Evolutionary conservation across 2,888 invertebrate species (phyloP).

Genomic region (Muschampia plurimacula): DNA sequence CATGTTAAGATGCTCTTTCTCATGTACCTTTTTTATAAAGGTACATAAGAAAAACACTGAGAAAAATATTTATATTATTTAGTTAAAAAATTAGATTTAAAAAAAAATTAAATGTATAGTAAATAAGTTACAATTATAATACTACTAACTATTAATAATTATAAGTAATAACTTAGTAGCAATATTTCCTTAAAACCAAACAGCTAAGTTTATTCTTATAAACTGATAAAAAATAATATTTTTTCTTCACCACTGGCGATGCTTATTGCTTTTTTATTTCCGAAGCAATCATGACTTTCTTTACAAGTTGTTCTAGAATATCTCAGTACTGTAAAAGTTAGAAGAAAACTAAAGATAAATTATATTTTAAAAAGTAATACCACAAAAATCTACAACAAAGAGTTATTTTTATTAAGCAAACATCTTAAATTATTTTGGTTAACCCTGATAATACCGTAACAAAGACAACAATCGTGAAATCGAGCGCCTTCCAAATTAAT

Average conservation of each 20-base stretch:
- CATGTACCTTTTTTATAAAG: too few species aligned
- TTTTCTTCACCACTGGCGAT: conserved; percentile 9
- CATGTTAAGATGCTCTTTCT: too few species aligned
- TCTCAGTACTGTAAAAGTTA: background rate
- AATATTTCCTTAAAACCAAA: background rate
- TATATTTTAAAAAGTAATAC: background rate
- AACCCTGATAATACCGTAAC: background rate
- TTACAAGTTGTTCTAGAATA: conserved; percentile 14
- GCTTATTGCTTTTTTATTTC: conserved; percentile 11
- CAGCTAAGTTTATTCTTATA: background rate
- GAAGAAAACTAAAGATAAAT: background rate
- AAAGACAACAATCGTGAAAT: background rate
- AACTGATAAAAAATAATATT: conserved; percentile 2
- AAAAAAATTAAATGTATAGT: too few species aligned
- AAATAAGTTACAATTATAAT: too few species aligned
- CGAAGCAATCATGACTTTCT: conserved; percentile 19
- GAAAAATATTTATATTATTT: too few species aligned
- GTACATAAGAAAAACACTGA: too few species aligned
- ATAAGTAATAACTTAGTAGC: too few species aligned
- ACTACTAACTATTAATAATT: too few species aligned
- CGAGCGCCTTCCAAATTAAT: background rate
- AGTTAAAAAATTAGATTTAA: too few species aligned
- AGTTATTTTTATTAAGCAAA: background rate
- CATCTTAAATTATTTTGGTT: background rate
- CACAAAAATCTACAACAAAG: background rate